A percentile compares a stretch with the other conserved stretches of the same genome.
Conservation (phyloP, 2,888 invertebrate species). For the Andrena praecox region DNA sequence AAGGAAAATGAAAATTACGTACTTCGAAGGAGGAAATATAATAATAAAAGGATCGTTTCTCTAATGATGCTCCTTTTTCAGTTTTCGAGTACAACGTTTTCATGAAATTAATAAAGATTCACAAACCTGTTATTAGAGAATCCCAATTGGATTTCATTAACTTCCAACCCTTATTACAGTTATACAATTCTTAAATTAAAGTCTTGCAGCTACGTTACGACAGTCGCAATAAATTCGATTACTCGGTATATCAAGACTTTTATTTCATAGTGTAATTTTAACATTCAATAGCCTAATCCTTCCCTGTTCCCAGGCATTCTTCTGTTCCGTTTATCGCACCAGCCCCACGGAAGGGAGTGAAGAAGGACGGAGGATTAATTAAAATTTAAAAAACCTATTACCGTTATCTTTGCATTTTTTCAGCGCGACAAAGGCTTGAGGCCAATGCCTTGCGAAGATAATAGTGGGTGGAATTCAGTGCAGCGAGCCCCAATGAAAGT, state of each 20-base stretch:
- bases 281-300: conserved; percentile 5
- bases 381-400: conserved; percentile 50
- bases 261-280: not conserved
- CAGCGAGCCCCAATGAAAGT: not conserved
- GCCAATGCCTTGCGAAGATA: conserved; percentile 6
- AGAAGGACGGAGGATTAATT: conserved; percentile 35
- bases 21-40: no score
- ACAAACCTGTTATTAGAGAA: no score
- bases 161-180: no score
- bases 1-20: no score
- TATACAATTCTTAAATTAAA: no score
- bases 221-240: not conserved
- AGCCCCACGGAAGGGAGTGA: not conserved
- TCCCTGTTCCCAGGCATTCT: conserved; percentile 5
- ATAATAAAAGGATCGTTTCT: no score
- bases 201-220: no score
- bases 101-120: no score
- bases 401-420: conserved; percentile 33
- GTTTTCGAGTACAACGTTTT: no score
- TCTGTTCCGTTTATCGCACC: not conserved
- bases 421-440: conserved; percentile 28
- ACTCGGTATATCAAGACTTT: not conserved
- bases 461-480: not conserved
- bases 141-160: no score
- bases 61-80: no score